Evolutionary conservation across 2,113 vertebrate genomes (phyloP).

Genomic region (Plecotus auritus): DNA sequence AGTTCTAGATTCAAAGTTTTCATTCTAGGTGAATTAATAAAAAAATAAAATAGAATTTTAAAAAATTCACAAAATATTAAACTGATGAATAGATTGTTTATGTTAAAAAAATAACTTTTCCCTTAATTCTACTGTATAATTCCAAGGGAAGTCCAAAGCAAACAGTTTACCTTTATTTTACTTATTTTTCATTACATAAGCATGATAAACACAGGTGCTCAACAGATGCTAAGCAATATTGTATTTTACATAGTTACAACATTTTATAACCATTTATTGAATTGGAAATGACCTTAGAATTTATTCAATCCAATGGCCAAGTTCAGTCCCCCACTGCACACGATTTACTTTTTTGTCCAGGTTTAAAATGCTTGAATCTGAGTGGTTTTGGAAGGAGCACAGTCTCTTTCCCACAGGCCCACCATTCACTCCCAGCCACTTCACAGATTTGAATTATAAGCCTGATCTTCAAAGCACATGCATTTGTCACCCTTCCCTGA

Average conservation of each 20-base stretch:
- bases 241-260: background rate
- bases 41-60: background rate
- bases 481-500: background rate
- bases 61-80: background rate
- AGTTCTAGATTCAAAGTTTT: background rate
- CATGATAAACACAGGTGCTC: background rate
- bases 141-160: background rate
- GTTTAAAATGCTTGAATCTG: background rate
- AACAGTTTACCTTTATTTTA: background rate
- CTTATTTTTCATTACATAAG: background rate
- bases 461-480: background rate
- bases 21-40: background rate
- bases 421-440: background rate
- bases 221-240: background rate
- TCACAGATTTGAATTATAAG: background rate
- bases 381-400: background rate
- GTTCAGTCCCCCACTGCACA: background rate
- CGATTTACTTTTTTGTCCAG: background rate
- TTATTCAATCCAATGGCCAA: background rate
- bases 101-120: background rate
- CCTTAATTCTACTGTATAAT: background rate
- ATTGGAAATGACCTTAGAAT: background rate
- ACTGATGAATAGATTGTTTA: background rate
- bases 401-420: background rate
- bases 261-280: background rate